phyloP scores from a whole-genome alignment of 1,140 invertebrate species.

The Halictus rubicundus region DNA sequence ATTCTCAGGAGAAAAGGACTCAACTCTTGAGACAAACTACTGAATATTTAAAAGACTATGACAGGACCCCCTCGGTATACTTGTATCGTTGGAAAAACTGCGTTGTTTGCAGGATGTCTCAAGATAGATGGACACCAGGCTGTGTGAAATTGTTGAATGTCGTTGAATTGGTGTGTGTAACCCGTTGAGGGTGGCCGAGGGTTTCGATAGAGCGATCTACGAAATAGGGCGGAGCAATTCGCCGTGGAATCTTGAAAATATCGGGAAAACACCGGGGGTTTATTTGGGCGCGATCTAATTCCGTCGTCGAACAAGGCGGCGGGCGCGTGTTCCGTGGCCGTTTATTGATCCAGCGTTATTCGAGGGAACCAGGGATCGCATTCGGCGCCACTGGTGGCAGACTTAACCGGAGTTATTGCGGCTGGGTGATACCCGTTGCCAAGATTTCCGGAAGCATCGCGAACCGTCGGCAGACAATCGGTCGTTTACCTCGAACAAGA shows the following conservation, averaged over 20 bases:
- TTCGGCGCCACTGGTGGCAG: conserved; percentile 21
- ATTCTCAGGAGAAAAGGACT: too few species aligned
- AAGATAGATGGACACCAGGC: too few species aligned
- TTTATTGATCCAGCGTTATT: conserved; percentile 30
- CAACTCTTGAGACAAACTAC: too few species aligned
- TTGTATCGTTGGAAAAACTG: too few species aligned
- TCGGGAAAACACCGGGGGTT: background rate
- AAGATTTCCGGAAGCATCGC: conserved; percentile 56
- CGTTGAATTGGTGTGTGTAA: too few species aligned
- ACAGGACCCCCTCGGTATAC: too few species aligned
- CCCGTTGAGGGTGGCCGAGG: too few species aligned
- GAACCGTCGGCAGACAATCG: conserved; percentile 50
- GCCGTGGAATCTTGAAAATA: background rate
- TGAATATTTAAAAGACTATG: too few species aligned
- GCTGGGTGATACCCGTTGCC: conserved; percentile 38
- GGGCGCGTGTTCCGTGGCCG: background rate
- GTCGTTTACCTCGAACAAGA: conserved; percentile 56
- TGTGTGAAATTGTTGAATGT: too few species aligned
- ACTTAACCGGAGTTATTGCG: conserved; percentile 50
- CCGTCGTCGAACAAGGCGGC: background rate
- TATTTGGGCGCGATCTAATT: conserved; percentile 25
- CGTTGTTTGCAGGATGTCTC: too few species aligned
- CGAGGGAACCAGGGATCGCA: conserved; percentile 13
- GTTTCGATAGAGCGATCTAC: too few species aligned
- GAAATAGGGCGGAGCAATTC: too few species aligned